Evolutionary conservation across 30 jellyfish, hydroid and myxozoan genomes (phyloP).

Genomic region (Aurelia aurita): DNA sequence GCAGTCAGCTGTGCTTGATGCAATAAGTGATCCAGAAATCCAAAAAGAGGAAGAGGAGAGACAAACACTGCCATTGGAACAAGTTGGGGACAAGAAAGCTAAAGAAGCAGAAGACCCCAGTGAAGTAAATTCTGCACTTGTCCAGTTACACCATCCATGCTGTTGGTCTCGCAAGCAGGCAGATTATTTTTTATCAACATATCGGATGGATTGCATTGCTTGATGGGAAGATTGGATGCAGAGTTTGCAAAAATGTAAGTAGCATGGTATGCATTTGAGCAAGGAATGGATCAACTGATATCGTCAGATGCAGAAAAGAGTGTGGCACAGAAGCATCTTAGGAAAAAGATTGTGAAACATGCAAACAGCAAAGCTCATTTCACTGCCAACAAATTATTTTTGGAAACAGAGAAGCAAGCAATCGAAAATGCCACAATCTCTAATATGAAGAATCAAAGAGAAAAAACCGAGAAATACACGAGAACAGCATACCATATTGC

Average conservation of each 20-base stretch:
- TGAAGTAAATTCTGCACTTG: conserved; percentile 23
- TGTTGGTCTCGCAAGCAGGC: conserved; percentile 62
- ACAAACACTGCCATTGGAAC: no score
- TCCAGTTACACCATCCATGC: conserved; percentile 40
- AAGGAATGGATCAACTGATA: conserved; percentile 38
- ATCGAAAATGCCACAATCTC: conserved; percentile 29
- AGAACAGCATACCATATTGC: conserved; percentile 51
- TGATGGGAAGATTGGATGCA: no score
- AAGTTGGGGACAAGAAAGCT: conserved; percentile 21
- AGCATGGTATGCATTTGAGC: conserved; percentile 39
- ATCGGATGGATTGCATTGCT: conserved; percentile 6
- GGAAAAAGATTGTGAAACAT: conserved; percentile 48
- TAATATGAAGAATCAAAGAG: not conserved
- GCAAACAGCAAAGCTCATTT: conserved; percentile 22
- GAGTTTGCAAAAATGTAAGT: conserved; percentile 10
- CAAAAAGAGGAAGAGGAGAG: no score
- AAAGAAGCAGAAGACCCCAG: conserved; percentile 5
- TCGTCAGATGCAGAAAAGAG: conserved; percentile 25
- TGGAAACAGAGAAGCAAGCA: conserved; percentile 23
- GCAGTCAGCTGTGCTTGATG: no score
- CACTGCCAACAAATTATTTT: not conserved
- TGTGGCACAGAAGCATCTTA: conserved; percentile 32
- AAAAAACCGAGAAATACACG: conserved; percentile 26
- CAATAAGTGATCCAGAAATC: not conserved
- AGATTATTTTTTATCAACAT: conserved; percentile 33